Base-by-base conservation (phyloP, 1,140 invertebrate genomes). In the Sinella curviseta region DNA sequence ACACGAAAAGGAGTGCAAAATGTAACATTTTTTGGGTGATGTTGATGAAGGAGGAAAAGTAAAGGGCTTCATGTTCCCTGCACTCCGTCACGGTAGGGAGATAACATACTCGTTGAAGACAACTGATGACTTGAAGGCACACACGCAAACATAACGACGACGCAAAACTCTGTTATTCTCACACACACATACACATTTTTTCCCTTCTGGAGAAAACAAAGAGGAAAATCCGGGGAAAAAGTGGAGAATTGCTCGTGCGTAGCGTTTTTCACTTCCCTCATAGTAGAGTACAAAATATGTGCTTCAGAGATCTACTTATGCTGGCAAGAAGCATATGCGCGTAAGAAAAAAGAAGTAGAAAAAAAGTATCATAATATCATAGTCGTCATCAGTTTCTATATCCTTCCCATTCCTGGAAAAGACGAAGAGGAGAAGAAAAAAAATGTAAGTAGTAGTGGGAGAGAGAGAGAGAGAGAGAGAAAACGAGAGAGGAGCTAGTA, bases 361-460 rank as follows among this genome's bases (percentile, higher is more conserved):
- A 48, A 48, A 48, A 48, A 48, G 39, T 20, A 48, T 48, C 39
- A 48, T 48, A 48, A 48, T 48, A 48, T 48, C 39, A 48, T 12
- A 48, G 39, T 48, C 39, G 39, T 48, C 39, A 48, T 48, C 39
- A 12, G 39, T 8, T 20, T 48, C 39, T 48, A 20, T 20, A 48
- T 48, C 39, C 39, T 48, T 48, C 8, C 20, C 39, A 8, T 48
- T 48, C 39, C 39, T 12, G 20, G 74, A 12, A 14, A 31, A 26
- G 36, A 48, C 33, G 33, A 31, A 74, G 30, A n/a, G 26, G 12
- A 76, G 26, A 76, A 30, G 54, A 60, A 28, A 60, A 77, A 77
- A 57, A 34, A 20, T 33, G 20, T 34, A 24, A 74, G 24, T 55
- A n/a, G n/a, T 16, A 55, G 48, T 55, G 48, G 48, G n/a, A 55